Evolutionary conservation across 92 coral and sea anemone genomes (phyloP).

Genomic region (Epizoanthus fatuus): DNA sequence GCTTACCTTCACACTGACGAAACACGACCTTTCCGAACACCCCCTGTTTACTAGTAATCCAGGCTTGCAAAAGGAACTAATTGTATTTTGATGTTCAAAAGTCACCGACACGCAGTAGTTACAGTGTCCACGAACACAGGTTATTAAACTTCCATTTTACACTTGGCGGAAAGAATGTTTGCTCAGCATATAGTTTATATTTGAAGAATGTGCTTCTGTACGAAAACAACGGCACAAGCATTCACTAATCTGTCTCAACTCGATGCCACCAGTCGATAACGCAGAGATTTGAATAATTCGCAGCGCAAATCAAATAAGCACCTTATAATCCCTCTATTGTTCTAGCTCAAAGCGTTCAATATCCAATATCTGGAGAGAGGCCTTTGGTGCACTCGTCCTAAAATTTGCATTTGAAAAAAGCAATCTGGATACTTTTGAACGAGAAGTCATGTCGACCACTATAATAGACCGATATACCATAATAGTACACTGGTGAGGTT

Average conservation of each 20-base stretch:
- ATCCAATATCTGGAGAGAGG: not conserved
- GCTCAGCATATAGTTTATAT: not conserved
- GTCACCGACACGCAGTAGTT: slow-evolving; percentile 6
- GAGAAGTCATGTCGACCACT: not conserved
- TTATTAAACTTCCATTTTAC: slow-evolving; percentile 13
- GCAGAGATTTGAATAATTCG: slow-evolving; percentile 8
- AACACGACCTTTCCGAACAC: not conserved
- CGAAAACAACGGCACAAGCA: not conserved
- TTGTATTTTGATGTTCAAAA: slow-evolving; percentile 2
- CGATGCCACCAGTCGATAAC: not conserved
- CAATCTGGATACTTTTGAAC: not conserved
- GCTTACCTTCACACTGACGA: too few relatives aligned
- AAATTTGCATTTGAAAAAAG: slow-evolving; percentile 6
- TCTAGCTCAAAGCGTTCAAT: not conserved
- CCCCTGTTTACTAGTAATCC: not conserved
- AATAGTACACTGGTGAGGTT: not conserved
- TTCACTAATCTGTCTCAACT: not conserved
- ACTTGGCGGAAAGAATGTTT: not conserved
- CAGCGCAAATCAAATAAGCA: not conserved
- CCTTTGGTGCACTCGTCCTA: not conserved
- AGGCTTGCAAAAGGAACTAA: not conserved
- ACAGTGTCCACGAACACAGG: not conserved
- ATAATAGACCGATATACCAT: not conserved
- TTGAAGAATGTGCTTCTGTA: not conserved
- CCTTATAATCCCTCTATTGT: slow-evolving; percentile 20